Evolutionary conservation across 1,140 invertebrate species (phyloP), one percentile per base, ranked within the genome.

Genomic region (Parapsyche elsis): DNA sequence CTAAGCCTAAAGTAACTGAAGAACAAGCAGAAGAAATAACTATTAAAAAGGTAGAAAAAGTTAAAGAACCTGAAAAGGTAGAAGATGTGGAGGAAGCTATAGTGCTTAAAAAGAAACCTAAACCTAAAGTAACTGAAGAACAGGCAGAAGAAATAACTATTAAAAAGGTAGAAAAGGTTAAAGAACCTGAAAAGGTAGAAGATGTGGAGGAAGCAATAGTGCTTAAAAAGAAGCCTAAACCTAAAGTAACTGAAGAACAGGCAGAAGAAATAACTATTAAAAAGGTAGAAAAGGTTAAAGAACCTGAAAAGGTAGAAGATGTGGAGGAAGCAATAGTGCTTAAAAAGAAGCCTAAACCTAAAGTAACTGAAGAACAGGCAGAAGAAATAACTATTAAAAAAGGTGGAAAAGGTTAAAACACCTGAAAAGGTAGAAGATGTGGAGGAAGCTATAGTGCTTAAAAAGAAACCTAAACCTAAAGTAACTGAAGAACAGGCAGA

Each of bases 1-100:
- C 86, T 38, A 88, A 87, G 82, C 73, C 86, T 14, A 88, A 89
- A 83, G 86, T 90, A 61, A 89, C 91, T 44, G 93, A 94, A 86
- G 93, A 94, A 87, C 90, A 91, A 73, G 90, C 91, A 77, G 92
- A 94, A 86, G 93, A 94, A 88, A 87, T 94, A 14, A 94, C 92
- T 4, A 89, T 95, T 21, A 93, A 93, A 84, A 94, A 93, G n/a
- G 83, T 84, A 78, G 84, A 78, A 26, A 83, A 84, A 84, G 78
- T 79, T 14, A 78, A 82, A 80, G 53, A 82, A 78, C 80, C 85
- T 78, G 76, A 83, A 77, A 76, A 79, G 23, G 49, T 21, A n/a
- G 80, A 84, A 83, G 80, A 83, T 83, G 53, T 83, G 53, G 81
- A 26, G 53, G 80, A 84, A 71, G 82, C 79, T 10, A 70, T 86